These are phyloP conservation scores for Eolophus roseicapilla DNA, from an alignment of 2,113 vertebrate genomes.

Conservation along the genomic window DNA sequence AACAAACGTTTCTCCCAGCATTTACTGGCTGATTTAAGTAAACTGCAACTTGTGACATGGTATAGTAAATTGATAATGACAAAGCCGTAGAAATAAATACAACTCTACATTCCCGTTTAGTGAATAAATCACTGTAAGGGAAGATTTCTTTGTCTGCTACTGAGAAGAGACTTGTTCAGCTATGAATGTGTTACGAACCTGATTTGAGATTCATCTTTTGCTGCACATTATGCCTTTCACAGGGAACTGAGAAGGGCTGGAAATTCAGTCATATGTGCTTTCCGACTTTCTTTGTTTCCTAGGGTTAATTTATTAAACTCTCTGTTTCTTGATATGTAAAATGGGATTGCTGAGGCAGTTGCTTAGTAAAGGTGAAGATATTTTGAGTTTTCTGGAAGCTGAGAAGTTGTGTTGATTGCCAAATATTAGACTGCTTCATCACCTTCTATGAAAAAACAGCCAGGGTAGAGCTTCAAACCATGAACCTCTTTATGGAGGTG, in stretches of 20 bases:
- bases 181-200: neutral
- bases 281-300: neutral
- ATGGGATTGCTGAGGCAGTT: neutral
- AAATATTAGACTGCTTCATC: neutral
- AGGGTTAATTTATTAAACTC: neutral
- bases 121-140: constrained; percentile 26
- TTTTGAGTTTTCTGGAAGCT: neutral
- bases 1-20: constrained; percentile 2
- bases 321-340: neutral
- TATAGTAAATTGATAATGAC: constrained; percentile 38
- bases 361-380: neutral
- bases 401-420: neutral
- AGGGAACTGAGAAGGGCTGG: neutral
- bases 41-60: constrained; percentile 39
- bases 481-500: neutral
- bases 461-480: neutral
- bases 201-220: neutral
- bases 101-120: neutral
- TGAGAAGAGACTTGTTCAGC: neutral
- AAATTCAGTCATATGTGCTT: neutral
- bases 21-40: constrained; percentile 38
- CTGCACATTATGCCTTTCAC: neutral
- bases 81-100: neutral
- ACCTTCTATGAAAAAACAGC: neutral
- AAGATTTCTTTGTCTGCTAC: constrained; percentile 1